Evolutionary conservation across 2,797 vertebrate genomes (phyloP), one percentile per base, ranked within the genome.

Genomic region (Sorex maritimensis): DNA sequence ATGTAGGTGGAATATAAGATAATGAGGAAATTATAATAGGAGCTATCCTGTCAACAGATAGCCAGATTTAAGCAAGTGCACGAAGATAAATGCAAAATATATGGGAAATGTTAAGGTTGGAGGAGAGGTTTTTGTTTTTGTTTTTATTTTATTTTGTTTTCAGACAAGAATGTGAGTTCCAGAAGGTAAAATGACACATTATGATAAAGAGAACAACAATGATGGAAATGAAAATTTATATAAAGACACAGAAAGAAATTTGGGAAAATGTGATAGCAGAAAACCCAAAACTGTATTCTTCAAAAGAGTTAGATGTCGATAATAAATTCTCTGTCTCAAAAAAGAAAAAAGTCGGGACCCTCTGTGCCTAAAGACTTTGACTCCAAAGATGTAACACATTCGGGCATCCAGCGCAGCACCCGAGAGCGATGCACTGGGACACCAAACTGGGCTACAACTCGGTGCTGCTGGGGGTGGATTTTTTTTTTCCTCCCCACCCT

Each of bases 31-130:
- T 71, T 86, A 19, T 61, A 61, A 67, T 26, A 71, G 58, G 61
- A 90, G n/a, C 58, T 65, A 83, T 15, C 68, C 30, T 84, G 78
- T 34, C 58, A 96, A 28, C 69, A 91, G 58, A 67, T 17, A 84
- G 28, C 24, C 34, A 85, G 55, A 23, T 71, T 88, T 86, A 23
- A 38, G 24, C 49, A 21, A 75, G 5, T 52, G 1, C 1, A 74
- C 4, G 46, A 13, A 86, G 34, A 80, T 6, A 46, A 19, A 67
- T 34, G 4, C 23, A 52, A 88, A 73, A 8, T 23, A 19, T 44
- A 15, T 6, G 14, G 6, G 90, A 88, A 75, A 28, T 67, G 30
- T 55, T 30, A 73, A 88, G 65, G 2, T 24, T 67, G 12, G 3
- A 15, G 15, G 30, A 77, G 21, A 30, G 14, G 17, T 34, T 72